Conservation (phyloP, 2,888 invertebrate species). For the Drosophila kanekoi region DNA sequence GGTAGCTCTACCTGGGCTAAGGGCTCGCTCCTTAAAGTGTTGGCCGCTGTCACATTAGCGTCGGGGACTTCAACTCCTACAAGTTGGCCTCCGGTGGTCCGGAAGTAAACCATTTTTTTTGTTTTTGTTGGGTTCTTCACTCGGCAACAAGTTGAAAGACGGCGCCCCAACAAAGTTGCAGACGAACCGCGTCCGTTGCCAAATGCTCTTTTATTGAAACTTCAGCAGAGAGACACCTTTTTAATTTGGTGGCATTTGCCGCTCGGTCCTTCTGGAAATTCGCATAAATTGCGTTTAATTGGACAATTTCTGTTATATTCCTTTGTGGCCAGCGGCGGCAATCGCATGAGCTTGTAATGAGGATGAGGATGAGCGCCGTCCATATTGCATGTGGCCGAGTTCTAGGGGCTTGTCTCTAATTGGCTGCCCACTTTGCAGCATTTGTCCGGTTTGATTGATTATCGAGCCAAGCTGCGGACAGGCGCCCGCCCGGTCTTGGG, state of each 20-base stretch:
- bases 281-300: constrained; percentile 82
- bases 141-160: constrained; percentile 63
- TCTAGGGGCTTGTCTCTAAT: constrained; percentile 45
- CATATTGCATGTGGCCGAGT: constrained; percentile 53
- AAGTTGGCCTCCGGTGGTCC: constrained; percentile 51
- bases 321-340: constrained; percentile 53
- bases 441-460: constrained; percentile 84
- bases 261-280: constrained; percentile 72
- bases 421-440: constrained; percentile 43
- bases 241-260: constrained; percentile 70
- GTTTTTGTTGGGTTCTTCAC: no score
- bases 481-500: constrained; percentile 76
- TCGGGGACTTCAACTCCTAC: constrained; percentile 61
- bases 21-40: constrained; percentile 63
- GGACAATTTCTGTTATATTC: constrained; percentile 78
- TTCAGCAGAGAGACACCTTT: constrained; percentile 73
- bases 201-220: no score
- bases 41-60: constrained; percentile 75
- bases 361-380: constrained; percentile 36
- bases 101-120: constrained; percentile 74
- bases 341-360: constrained; percentile 50
- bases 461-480: constrained; percentile 85
- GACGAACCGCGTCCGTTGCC: constrained; percentile 47
- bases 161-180: constrained; percentile 75
- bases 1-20: constrained; percentile 49